Percentiles rank a stretch among this genome's conserved stretches.
Conservation (phyloP, 1,140 invertebrate species). For the Eriosoma lanigerum region DNA sequence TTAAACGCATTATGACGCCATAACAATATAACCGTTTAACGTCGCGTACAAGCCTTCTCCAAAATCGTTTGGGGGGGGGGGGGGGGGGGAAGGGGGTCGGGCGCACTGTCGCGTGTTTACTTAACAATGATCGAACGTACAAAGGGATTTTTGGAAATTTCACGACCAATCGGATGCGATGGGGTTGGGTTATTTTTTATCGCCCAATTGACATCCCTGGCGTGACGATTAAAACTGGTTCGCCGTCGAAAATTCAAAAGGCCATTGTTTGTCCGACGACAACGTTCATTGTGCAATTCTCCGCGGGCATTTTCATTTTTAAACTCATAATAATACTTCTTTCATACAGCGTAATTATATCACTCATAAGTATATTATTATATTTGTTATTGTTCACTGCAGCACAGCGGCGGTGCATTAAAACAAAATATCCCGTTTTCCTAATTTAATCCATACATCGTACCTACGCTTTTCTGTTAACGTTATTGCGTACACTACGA, state of each 20-base stretch:
- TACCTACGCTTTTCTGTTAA: no score
- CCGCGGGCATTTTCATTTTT: not conserved
- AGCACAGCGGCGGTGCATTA: not conserved
- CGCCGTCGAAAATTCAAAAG: constrained; percentile 5
- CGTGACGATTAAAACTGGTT: constrained; percentile 31
- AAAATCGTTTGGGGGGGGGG: no score
- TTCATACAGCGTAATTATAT: no score
- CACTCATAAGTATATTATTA: no score
- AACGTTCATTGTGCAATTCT: constrained; percentile 19
- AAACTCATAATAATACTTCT: not conserved
- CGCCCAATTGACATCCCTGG: constrained; percentile 35
- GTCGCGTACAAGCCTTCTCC: not conserved
- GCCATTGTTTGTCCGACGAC: constrained; percentile 18
- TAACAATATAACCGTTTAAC: not conserved
- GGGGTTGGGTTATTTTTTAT: constrained; percentile 20
- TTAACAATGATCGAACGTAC: not conserved
- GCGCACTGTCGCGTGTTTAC: constrained; percentile 5
- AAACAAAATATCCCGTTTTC: constrained; percentile 11
- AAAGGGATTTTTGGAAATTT: constrained; percentile 19
- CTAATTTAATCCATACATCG: not conserved
- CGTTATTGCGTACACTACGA: no score
- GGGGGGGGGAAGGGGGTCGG: no score
- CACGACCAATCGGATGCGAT: constrained; percentile 10
- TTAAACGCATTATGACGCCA: not conserved
- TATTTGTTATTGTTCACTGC: not conserved